phyloP scores from a whole-genome alignment of 2,888 invertebrate species.

The Leptura quadrifasciata region DNA sequence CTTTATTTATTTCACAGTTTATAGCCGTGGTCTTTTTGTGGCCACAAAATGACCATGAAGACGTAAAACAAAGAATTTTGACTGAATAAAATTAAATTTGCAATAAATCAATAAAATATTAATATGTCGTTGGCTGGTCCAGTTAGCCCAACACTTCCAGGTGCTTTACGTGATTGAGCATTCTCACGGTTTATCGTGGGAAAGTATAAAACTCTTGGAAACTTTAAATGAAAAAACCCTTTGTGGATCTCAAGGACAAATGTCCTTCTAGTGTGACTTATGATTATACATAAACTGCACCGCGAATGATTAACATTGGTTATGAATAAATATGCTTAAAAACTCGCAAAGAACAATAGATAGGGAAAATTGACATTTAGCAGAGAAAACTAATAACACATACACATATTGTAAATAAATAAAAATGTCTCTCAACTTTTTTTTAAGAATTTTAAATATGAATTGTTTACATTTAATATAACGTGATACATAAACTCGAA shows the following conservation, averaged over 20 bases:
- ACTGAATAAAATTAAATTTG: conserved; percentile 28
- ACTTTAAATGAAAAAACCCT: conserved; percentile 12
- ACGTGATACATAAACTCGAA: no score
- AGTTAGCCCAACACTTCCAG: conserved; percentile 16
- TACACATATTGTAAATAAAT: no score
- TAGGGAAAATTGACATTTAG: no score
- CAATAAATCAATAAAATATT: conserved; percentile 17
- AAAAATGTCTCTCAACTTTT: no score
- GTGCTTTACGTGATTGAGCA: conserved; percentile 38
- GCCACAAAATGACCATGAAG: conserved; percentile 43
- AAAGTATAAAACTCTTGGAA: conserved; percentile 25
- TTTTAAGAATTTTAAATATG: no score
- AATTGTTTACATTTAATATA: no score
- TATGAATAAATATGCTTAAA: no score
- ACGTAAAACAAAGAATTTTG: conserved; percentile 32
- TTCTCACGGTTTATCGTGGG: conserved; percentile 44
- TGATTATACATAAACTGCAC: not conserved
- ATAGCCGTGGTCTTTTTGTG: conserved; percentile 33
- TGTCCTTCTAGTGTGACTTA: not conserved
- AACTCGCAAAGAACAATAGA: no score
- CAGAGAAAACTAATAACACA: no score
- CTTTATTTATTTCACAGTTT: conserved; percentile 41
- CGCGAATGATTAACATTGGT: no score
- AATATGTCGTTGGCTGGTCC: conserved; percentile 22
- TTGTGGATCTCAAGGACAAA: conserved; percentile 11